Evolutionary conservation across 2,113 vertebrate species (phyloP).

Genomic region (Uria lomvia): DNA sequence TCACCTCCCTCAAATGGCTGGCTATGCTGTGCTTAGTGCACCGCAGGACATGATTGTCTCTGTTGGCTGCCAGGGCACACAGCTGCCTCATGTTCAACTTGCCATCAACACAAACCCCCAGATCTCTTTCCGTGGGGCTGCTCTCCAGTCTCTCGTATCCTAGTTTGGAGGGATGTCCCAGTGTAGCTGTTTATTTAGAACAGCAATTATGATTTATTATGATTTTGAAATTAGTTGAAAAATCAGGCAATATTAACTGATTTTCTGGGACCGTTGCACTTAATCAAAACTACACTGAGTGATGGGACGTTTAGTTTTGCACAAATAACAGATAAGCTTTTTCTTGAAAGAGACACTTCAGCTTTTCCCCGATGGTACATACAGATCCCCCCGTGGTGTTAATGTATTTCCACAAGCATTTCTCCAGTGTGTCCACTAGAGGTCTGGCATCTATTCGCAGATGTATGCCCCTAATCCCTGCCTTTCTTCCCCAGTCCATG

Average conservation of each 20-base stretch:
- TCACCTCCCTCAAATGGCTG: accelerated
- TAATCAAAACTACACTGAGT: background rate
- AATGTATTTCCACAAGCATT: background rate
- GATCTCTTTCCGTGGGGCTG: background rate
- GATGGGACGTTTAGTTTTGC: background rate
- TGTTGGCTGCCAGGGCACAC: background rate
- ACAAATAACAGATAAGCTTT: background rate
- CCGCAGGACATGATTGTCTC: accelerated
- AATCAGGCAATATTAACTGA: background rate
- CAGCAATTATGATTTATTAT: background rate
- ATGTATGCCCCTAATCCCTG: accelerated
- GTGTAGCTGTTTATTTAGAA: background rate
- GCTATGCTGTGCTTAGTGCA: accelerated
- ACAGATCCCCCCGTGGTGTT: accelerated
- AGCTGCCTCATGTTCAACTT: background rate
- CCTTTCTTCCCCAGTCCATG: background rate
- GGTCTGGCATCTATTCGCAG: background rate
- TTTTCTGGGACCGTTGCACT: background rate
- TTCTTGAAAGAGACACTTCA: background rate
- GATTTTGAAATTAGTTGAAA: background rate
- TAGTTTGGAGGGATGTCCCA: background rate
- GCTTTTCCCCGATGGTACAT: background rate
- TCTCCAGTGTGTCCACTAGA: background rate
- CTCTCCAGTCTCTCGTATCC: background rate
- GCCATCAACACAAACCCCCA: background rate